These are phyloP conservation scores for Drosophila quasianomalipes DNA, from an alignment of 2,888 invertebrate genomes.

Conservation along the genomic window DNA sequence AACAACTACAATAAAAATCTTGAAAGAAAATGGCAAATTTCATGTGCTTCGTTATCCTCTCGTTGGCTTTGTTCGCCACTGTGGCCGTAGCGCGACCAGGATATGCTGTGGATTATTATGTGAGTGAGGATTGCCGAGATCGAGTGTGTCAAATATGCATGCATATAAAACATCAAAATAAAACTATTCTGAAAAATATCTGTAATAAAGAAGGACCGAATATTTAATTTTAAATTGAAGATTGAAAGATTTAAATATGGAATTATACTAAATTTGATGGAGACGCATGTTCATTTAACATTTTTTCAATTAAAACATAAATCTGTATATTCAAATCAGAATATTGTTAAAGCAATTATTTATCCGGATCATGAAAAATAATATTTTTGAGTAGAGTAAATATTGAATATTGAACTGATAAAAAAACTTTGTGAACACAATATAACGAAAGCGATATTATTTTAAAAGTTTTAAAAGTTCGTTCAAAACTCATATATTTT, in stretches of 20 bases:
- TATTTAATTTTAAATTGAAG: not conserved
- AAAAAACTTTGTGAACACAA: not conserved
- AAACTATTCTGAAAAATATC: not conserved
- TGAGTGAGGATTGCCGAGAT: constrained; percentile 84
- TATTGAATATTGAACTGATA: not conserved
- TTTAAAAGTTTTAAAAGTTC: not conserved
- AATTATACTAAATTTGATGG: not conserved
- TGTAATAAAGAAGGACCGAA: not conserved
- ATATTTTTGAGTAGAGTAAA: not conserved
- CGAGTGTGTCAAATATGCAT: not conserved
- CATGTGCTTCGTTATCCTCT: constrained; percentile 77
- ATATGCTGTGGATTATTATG: constrained; percentile 88
- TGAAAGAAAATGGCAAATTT: constrained; percentile 79
- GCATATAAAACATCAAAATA: not conserved
- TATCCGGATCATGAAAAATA: not conserved
- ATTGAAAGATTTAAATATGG: not conserved
- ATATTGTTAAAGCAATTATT: not conserved
- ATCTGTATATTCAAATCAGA: not conserved
- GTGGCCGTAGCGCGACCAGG: constrained; percentile 84
- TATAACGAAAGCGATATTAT: not conserved
- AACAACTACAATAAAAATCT: constrained; percentile 26
- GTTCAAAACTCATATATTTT: not conserved
- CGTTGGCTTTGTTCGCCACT: constrained; percentile 80
- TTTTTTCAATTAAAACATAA: not conserved
- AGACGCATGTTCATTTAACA: not conserved